A percentile compares a stretch with the other conserved stretches of the same genome.
phyloP scores from a whole-genome alignment of 2,113 vertebrate species.

The Rhea americana region DNA sequence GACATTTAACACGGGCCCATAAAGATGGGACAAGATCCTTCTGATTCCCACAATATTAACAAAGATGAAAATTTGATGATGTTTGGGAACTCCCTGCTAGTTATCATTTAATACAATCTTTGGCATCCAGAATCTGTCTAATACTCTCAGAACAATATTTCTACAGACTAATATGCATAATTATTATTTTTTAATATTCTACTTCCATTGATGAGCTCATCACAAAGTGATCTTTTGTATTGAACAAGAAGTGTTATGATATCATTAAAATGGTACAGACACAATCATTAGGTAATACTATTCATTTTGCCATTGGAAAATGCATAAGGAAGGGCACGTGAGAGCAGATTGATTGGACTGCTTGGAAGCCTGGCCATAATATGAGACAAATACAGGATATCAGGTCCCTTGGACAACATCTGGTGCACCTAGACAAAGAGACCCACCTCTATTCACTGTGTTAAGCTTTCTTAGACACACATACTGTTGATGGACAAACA shows the following conservation, averaged over 20 bases:
- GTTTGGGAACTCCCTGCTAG: neutral
- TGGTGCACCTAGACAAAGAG: neutral
- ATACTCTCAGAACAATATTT: neutral
- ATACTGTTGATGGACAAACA: neutral
- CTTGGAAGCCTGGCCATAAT: neutral
- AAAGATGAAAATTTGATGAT: neutral
- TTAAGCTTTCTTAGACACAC: neutral
- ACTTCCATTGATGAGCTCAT: neutral
- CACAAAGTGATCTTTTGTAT: neutral
- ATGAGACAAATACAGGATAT: neutral
- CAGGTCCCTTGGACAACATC: neutral
- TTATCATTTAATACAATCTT: conserved; percentile 1
- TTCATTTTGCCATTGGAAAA: neutral
- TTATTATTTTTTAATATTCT: conserved; percentile 45
- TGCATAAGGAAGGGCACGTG: neutral
- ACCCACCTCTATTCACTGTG: neutral
- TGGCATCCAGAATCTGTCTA: neutral
- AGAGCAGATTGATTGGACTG: neutral
- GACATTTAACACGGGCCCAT: neutral
- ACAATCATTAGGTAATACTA: neutral
- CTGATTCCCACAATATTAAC: neutral
- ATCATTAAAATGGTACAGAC: neutral
- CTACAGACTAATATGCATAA: neutral
- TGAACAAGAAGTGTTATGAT: neutral
- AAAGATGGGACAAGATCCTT: neutral